Evolutionary conservation across 2,888 invertebrate species (phyloP).

Genomic region (Hydroisotoma schaefferi): DNA sequence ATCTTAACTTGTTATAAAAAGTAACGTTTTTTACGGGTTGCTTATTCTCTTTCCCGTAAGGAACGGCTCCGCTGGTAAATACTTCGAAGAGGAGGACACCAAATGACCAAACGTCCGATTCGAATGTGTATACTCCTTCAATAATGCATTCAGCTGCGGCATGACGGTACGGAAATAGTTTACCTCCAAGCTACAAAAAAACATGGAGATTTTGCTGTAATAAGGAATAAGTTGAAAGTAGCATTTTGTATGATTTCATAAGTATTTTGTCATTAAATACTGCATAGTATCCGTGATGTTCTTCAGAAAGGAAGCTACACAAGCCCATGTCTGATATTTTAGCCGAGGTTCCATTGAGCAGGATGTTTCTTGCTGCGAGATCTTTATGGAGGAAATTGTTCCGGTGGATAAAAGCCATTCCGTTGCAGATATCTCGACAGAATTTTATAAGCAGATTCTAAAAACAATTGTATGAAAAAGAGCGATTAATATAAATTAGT

Average conservation of each 20-base stretch:
- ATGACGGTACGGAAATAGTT: constrained; percentile 41
- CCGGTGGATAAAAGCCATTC: constrained; percentile 36
- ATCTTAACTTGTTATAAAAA: neutral
- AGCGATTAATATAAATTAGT: neutral
- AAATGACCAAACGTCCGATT: constrained; percentile 40
- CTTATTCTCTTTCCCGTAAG: constrained; percentile 36
- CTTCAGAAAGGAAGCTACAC: constrained; percentile 32
- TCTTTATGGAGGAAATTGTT: constrained; percentile 39
- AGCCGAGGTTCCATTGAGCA: constrained; percentile 30
- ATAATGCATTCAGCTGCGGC: constrained; percentile 39
- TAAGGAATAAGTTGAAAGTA: too few relatives aligned
- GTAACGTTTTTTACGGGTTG: constrained; percentile 23
- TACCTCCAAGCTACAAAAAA: constrained; percentile 32
- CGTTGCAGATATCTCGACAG: constrained; percentile 34
- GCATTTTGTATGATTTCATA: neutral
- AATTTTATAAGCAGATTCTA: constrained; percentile 28
- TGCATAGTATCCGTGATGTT: constrained; percentile 28
- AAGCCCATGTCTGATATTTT: constrained; percentile 44
- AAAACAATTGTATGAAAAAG: neutral
- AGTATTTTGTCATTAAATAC: constrained; percentile 16
- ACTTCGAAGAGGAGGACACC: constrained; percentile 38
- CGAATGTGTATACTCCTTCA: constrained; percentile 32
- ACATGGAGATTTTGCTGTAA: neutral
- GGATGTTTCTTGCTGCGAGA: constrained; percentile 39
- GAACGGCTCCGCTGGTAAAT: constrained; percentile 27